phyloP scores from a whole-genome alignment of 2,888 invertebrate species.

The Microplitis manilae region DNA sequence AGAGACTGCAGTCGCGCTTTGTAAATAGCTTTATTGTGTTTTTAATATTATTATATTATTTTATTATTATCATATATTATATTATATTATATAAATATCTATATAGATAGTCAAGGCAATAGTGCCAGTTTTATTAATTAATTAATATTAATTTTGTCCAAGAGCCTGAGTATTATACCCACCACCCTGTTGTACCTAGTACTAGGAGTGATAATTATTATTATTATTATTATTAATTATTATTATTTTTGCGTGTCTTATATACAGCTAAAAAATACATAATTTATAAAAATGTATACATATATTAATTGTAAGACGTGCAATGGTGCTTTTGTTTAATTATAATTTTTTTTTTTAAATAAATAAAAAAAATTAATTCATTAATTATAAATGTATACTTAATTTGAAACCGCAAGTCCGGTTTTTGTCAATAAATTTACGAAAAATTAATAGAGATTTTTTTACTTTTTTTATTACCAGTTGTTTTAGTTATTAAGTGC shows the following conservation, averaged over 20 bases:
- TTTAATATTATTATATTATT: conserved; percentile 56
- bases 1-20: conserved; percentile 69
- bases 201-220: conserved; percentile 67
- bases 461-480: neutral
- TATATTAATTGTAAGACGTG: neutral
- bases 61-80: conserved; percentile 60
- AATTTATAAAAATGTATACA: conserved; percentile 2
- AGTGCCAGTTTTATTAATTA: conserved; percentile 11
- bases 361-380: conserved; percentile 5
- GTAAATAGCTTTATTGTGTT: conserved; percentile 68
- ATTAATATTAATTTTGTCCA: conserved; percentile 23
- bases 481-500: neutral
- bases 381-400: conserved; percentile 9
- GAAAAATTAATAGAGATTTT: conserved; percentile 12
- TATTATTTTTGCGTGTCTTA: neutral
- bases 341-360: conserved; percentile 38
- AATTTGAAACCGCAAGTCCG: neutral
- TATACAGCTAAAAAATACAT: conserved; percentile 10
- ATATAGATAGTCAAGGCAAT: conserved; percentile 38
- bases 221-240: conserved; percentile 58
- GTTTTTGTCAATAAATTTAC: conserved; percentile 17
- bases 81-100: conserved; percentile 59
- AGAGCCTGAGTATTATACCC: conserved; percentile 39
- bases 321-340: conserved; percentile 35
- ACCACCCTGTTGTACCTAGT: conserved; percentile 63